phyloP scores from a whole-genome alignment of 2,797 vertebrate genomes.

The Macropus fuliginosus region DNA sequence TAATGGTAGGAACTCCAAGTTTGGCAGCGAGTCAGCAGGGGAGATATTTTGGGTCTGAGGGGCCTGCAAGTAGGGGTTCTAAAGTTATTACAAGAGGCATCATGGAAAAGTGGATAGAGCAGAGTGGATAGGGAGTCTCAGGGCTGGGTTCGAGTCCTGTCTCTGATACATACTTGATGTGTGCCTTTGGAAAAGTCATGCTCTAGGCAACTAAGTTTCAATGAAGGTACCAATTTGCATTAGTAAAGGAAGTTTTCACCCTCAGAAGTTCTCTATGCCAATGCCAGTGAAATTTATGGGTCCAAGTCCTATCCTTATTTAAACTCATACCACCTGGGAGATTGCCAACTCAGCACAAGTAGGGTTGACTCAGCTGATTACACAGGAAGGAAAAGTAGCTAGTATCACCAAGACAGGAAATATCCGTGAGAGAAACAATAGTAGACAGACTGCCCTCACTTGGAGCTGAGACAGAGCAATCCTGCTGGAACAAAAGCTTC shows the following conservation, averaged over 20 bases:
- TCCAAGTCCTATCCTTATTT: background rate
- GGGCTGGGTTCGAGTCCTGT: background rate
- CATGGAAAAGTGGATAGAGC: background rate
- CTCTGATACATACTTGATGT: background rate
- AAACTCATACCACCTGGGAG: background rate
- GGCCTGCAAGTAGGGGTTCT: background rate
- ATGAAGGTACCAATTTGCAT: background rate
- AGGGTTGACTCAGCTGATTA: too few relatives aligned
- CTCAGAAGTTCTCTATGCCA: background rate
- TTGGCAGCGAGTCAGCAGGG: background rate
- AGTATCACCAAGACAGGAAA: too few relatives aligned
- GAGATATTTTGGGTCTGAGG: background rate
- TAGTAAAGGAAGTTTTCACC: background rate
- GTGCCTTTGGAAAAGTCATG: background rate
- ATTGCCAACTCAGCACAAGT: background rate
- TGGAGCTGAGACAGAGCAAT: background rate
- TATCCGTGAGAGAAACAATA: background rate
- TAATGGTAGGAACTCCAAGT: background rate
- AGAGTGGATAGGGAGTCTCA: background rate
- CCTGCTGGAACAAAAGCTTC: background rate
- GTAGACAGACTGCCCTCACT: background rate
- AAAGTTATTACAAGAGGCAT: background rate
- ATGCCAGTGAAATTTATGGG: background rate
- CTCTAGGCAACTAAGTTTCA: background rate
- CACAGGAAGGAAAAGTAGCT: accelerated